A percentile compares a stretch with the other conserved stretches of the same genome.
Conservation (phyloP, 2,797 vertebrate genomes). For the Onychomys leucogaster region DNA sequence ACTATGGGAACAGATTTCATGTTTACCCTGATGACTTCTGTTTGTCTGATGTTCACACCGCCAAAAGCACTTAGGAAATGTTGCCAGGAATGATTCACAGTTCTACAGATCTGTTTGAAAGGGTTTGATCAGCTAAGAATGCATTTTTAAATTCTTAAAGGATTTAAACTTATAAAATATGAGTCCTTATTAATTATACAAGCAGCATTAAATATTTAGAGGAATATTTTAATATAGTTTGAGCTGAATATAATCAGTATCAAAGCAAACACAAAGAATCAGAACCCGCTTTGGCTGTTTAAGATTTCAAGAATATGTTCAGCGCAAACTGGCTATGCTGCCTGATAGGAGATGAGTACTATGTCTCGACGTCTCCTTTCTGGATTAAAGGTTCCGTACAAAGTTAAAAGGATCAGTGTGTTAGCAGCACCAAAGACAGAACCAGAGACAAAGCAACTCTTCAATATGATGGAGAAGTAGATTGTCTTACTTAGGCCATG, state of each 20-base stretch:
- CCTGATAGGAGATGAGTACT: background rate
- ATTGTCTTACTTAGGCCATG: background rate
- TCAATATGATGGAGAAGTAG: background rate
- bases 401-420: background rate
- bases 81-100: background rate
- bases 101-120: background rate
- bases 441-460: background rate
- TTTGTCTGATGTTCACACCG: background rate
- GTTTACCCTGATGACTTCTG: background rate
- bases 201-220: conserved; percentile 10
- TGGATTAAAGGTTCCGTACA: background rate
- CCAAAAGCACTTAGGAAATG: background rate
- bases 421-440: background rate
- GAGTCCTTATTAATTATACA: background rate
- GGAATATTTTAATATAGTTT: conserved; percentile 4
- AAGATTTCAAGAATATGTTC: background rate
- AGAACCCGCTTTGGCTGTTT: background rate
- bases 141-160: background rate
- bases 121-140: background rate
- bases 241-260: background rate
- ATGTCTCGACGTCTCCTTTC: background rate
- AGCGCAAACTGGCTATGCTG: background rate
- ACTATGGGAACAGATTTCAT: background rate
- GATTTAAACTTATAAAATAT: conserved; percentile 27
- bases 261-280: background rate